Evolutionary conservation across 2,797 vertebrate genomes (phyloP), one percentile per base, ranked within the genome.

Genomic region (Orestias chungarensis): DNA sequence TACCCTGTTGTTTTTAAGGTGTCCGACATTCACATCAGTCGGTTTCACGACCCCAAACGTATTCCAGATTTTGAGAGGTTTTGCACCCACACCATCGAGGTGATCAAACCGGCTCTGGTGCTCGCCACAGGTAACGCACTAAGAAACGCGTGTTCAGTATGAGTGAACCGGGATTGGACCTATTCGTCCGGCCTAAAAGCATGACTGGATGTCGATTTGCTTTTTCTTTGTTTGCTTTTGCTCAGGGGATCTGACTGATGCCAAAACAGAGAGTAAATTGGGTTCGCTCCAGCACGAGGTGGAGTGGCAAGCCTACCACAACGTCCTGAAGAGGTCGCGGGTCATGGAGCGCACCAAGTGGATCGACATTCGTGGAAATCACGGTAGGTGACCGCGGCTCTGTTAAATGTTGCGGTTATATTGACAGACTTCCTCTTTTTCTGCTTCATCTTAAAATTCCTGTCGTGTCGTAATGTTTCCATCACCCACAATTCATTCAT

Each of bases 291-390:
- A 99, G 86, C 86, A 96, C 12, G 97, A 99, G 83, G 93, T 94
- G 76, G 98, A 99, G 86, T 99, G 98, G 98, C 96, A 97, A 89
- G 96, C 93, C 78, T 99, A 99, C 80, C 94, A 97, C 75, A 93
- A 93, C 84, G 83, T 97, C 84, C 90, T 99, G 79, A 99, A 97
- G 93, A 95, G 94, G 90, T 96, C 97, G 0, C 93, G 87, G 0
- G 97, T 99, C 81, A 92, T 96, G 95, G 95, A 98, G 87, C 97
- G 94, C 90, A 99, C 96, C 1, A 96, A 93, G 86, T 99, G 98
- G 98, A 96, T 99, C 64, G 97, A 99, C 90, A 96, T 98, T 85
- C 96, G 95, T 38, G 97, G 98, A 85, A 99, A 99, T 92, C 98
- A 99, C 59, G 97, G 97, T 98, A 93, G 92, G 52, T 18, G 9